Evolutionary conservation across 2,888 invertebrate species (phyloP), one percentile per base, ranked within the genome.

Genomic region (Mellilla xanthometata): DNA sequence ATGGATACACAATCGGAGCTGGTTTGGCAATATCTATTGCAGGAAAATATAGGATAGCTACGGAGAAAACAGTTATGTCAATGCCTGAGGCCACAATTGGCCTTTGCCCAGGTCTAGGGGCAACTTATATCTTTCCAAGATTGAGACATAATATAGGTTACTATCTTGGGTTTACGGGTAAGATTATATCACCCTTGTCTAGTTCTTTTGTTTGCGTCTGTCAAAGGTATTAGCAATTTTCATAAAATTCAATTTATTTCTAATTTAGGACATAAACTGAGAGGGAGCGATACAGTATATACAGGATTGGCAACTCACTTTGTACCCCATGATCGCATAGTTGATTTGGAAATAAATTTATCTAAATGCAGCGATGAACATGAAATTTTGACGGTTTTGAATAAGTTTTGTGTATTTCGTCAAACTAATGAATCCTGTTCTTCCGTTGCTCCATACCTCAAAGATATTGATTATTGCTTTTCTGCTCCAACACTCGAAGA

Each of bases 1-100:
- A 97, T 89, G 99, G 99, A 2, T 97, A 99, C 49, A 97, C 97
- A 0, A 99, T 99, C 99, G 99, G 99, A 26, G 99, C 99, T 40
- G 99, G 99, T 23, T 94, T 98, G 33, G 99, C 99, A 0, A 63
- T 99, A 13, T 98, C 99, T 0, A 95, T 99, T 0, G 98, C 99
- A 81, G 98, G 98, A 0, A 92, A 92, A 62, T 99, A 96, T 75
- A 91, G 99, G 49, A 93, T 99, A 15, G 98, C 98, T 0, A 99
- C 99, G 0, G 99, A 99, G 76, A 94, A 93, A 61, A 98, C 99
- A 0, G 65, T 98, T 15, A 96, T 99, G 76, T 98, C 99, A 0
- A 99, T 99, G 99, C 99, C 99, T 0, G 99, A 99, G 90, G 99
- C 99, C 0, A 96, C 95, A 8, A 98, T 99, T 62, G 99, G 98